Percentiles rank a stretch among this genome's conserved stretches.
phyloP scores from a whole-genome alignment of 2,888 invertebrate species.

The Ecdyonurus torrentis region DNA sequence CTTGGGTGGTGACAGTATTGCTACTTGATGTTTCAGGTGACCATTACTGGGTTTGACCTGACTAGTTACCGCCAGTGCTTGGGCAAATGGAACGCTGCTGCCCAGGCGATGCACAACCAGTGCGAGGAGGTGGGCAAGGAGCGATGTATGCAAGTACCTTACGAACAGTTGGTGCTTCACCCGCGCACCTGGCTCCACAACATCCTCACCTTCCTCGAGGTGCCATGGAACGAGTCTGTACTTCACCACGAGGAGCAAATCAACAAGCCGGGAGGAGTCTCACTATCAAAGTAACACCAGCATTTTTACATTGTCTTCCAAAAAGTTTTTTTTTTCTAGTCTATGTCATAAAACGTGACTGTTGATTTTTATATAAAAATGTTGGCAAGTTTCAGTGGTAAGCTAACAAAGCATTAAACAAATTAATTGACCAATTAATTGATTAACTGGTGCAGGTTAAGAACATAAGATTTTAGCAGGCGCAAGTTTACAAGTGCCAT shows the following conservation, averaged over 20 bases:
- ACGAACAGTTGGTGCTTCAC: constrained; percentile 93
- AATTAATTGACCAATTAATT: no score
- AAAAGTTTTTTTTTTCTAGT: no score
- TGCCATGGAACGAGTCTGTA: constrained; percentile 91
- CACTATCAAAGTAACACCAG: constrained; percentile 89
- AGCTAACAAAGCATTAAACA: no score
- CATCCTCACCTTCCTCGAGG: constrained; percentile 72
- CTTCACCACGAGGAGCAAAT: constrained; percentile 96
- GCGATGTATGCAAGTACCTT: constrained; percentile 71
- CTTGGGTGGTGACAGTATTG: background rate
- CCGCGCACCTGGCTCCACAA: constrained; percentile 76
- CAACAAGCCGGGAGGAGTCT: constrained; percentile 87
- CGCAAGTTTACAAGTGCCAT: no score
- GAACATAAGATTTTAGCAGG: no score
- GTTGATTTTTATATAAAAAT: no score
- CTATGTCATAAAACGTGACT: no score
- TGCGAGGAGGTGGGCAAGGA: constrained; percentile 63
- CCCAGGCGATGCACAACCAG: constrained; percentile 86
- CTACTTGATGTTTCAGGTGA: constrained; percentile 34
- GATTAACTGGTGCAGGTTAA: no score
- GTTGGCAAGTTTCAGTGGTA: no score
- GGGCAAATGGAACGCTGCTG: constrained; percentile 92
- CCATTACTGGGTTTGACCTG: constrained; percentile 88
- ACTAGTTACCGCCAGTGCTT: constrained; percentile 86
- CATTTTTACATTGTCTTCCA: no score